Base-by-base conservation (phyloP, 2,113 vertebrate species). In the Strix uralensis region DNA sequence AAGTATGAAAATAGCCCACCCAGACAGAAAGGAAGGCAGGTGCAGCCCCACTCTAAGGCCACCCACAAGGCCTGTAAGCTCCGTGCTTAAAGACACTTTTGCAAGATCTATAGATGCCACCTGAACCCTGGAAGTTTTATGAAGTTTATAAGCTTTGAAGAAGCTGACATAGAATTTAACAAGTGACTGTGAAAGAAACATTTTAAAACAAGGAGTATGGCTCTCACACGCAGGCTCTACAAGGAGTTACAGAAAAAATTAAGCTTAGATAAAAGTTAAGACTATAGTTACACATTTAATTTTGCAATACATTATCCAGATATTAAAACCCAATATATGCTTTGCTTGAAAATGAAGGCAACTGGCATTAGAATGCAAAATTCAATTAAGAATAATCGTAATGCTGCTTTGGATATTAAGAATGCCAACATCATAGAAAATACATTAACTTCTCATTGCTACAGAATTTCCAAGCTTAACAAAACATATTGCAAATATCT, bases 321-420 rank as follows among this genome's bases (percentile, higher is more conserved):
- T 83, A 94, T 81, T 92, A 91, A 96, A 88, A 55, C 13, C 16
- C 59, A 77, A 62, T 75, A 86, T 32, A 91, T 23, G 27, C 26
- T 80, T 80, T 73, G 21, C 47, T 88, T 86, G 67, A 95, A 89
- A 96, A 86, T 54, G 20, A 88, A 86, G 78, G 79, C 46, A 88
- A 95, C n/a, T 71, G 67, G 85, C 47, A 79, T 72, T 69, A 85
- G 49, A 92, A 57, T 57, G 44, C 21, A 19, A 88, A 85, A 90
- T 93, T 95, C 62, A 95, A 73, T 94, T 88, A 97, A 63, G 78
- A 95, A 70, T 63, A 92, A 95, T 69, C 1, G 1, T 70, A 88
- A 66, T 17, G 63, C 71, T 88, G 66, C 87, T 95, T 87, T 77
- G 38, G 38, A 87, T 69, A 77, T 81, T 90, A 81, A 32, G 51